A percentile compares a stretch with the other conserved stretches of the same genome.
phyloP scores from a whole-genome alignment of 1,140 invertebrate species.

The Belonocnema kinseyi region DNA sequence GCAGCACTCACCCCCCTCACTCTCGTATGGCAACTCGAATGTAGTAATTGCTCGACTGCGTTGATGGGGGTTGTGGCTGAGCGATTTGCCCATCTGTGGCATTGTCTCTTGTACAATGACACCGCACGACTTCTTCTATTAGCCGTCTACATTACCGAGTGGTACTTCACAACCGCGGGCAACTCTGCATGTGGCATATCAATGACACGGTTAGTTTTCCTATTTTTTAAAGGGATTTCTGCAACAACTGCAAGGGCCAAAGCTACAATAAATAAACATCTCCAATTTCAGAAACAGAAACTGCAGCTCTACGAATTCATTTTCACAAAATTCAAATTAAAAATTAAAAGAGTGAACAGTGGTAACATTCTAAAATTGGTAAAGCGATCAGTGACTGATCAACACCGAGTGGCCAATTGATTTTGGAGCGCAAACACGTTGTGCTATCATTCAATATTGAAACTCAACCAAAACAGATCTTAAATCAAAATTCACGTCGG shows the following conservation, averaged over 20 bases:
- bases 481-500: neutral
- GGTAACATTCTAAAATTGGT: neutral
- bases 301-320: too few relatives aligned
- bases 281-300: too few relatives aligned
- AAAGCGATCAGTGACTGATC: neutral
- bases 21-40: constrained; percentile 15
- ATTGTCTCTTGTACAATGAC: constrained; percentile 23
- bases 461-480: constrained; percentile 9
- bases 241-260: too few relatives aligned
- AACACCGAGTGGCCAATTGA: neutral
- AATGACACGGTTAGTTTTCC: neutral
- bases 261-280: too few relatives aligned
- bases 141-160: constrained; percentile 25
- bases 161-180: constrained; percentile 19
- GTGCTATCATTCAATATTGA: constrained; percentile 10
- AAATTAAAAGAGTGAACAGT: too few relatives aligned
- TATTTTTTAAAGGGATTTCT: neutral
- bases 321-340: too few relatives aligned
- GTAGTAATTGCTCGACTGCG: constrained; percentile 1
- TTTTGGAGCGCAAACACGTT: neutral
- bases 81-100: constrained; percentile 30
- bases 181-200: neutral
- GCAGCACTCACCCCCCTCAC: constrained; percentile 3
- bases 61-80: constrained; percentile 16
- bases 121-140: constrained; percentile 19